Evolutionary conservation across 2,888 invertebrate genomes (phyloP), one percentile per base, ranked within the genome.

Genomic region (Drosophila mimetica): DNA sequence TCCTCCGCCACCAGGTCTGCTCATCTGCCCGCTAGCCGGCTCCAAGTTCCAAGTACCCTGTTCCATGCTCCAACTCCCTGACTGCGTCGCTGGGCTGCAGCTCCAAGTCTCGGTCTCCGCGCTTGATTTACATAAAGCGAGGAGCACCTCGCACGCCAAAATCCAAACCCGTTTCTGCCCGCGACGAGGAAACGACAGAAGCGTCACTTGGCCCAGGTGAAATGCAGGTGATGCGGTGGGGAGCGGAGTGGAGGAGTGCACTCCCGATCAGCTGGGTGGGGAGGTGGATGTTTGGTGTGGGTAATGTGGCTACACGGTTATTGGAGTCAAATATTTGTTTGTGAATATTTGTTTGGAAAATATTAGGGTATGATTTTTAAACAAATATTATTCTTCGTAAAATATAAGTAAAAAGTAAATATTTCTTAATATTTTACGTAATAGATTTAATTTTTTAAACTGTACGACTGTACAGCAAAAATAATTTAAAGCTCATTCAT

Each of bases 71-170:
- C 61, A 25, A 14, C 58, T 41, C 41, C 41, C 9, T 39, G 51
- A 22, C n/a, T 42, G 36, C 34, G 16, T 20, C 32, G 32, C 9
- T 34, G 52, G 61, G 59, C 63, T 61, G 59, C 63, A 67, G 59
- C 63, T 59, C 61, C 60, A 65, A 53, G 63, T 20, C 41, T 20
- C 41, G 42, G 61, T 67, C 66, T 74, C 73, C 78, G 80, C 72
- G 83, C 61, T 84, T 88, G 87, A 80, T 88, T 84, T 84, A 84
- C 89, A 84, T 84, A 84, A 84, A 84, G 89, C 81, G 72, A 70
- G 86, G 86, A 87, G 82, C 75, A 71, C 69, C 67, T 79, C 76
- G 82, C 79, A 85, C 39, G 20, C 51, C 55, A 60, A 80, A 44
- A n/a, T 8, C 11, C 28, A 44, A 84, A 84, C 88, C 84, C 58